Evolutionary conservation across 1,140 invertebrate genomes (phyloP).

Genomic region (Hestina assimilis): DNA sequence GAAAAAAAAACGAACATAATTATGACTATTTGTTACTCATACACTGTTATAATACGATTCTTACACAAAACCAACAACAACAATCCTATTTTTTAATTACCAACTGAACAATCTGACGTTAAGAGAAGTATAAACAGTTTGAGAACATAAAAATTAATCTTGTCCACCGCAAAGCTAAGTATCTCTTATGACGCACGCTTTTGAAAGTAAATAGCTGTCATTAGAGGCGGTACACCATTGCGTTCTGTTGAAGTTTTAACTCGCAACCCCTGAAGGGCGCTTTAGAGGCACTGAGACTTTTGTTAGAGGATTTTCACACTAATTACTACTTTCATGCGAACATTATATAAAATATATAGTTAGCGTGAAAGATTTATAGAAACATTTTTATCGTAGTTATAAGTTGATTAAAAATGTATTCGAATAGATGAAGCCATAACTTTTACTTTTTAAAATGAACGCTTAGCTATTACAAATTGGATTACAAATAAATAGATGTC

Average conservation of each 20-base stretch:
- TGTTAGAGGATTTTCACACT: constrained; percentile 42
- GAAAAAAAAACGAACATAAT: no score
- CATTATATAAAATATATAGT: constrained; percentile 2
- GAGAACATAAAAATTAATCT: constrained; percentile 15
- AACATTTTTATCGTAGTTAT: neutral
- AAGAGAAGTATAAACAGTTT: neutral
- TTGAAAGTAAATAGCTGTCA: constrained; percentile 50
- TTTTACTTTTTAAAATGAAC: constrained; percentile 3
- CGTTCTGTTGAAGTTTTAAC: constrained; percentile 12
- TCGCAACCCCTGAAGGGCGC: constrained; percentile 25
- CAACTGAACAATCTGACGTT: neutral
- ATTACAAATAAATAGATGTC: constrained; percentile 3
- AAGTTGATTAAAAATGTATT: no score
- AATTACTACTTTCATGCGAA: constrained; percentile 41
- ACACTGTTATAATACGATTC: no score
- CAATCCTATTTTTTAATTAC: neutral
- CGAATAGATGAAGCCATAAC: neutral
- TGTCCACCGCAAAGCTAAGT: constrained; percentile 12
- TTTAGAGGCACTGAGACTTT: constrained; percentile 33
- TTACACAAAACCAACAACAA: no score
- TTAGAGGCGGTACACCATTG: constrained; percentile 37
- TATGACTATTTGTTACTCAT: no score
- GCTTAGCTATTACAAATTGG: neutral
- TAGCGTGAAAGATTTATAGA: neutral
- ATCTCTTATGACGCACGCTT: constrained; percentile 19